Base-by-base conservation (phyloP, 2,113 vertebrate species). In the Solea solea region DNA sequence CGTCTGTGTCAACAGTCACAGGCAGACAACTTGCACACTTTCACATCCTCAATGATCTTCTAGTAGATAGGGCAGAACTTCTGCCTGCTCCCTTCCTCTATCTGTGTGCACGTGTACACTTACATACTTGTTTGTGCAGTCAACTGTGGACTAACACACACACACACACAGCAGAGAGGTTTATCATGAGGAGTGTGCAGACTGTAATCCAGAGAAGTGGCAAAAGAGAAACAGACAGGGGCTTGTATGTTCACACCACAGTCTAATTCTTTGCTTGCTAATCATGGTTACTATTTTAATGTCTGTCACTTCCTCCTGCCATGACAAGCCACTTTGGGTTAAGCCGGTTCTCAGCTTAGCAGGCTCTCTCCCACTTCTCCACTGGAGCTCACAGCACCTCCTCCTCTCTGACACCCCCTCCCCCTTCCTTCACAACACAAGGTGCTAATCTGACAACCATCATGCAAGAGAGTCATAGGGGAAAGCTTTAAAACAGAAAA, bases 281-380 rank as follows among this genome's bases (percentile, higher is more conserved):
- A 88, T 87, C 62, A 64, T 86, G 83, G 90, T 90, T 86, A 89
- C 89, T 91, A 91, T 93, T 92, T 91, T 89, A 85, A 90, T 87
- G 69, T 82, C 82, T 90, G 89, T 86, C 89, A 91, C 90, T 92
- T 92, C 91, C 93, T 91, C 85, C 84, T 84, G 89, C 88, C 87
- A 90, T 91, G 92, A 92, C 89, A 88, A 91, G 87, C 90, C 88
- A 89, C 88, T 91, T 92, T 90, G 80, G 69, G 74, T 89, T 91
- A 93, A 92, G 88, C 91, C 64, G 76, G 87, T 89, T 87, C 88
- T 90, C 82, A 90, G 90, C 83, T 92, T 91, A 90, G 79, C 81
- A 70, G 69, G 56, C 83, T 83, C 70, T 83, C 81, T 87, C 74
- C 53, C 69, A 77, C 83, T 84, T 88, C 86, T 85, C 67, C 74